phyloP scores from a whole-genome alignment of 2,113 vertebrate genomes.

The Sisor rabdophorus region DNA sequence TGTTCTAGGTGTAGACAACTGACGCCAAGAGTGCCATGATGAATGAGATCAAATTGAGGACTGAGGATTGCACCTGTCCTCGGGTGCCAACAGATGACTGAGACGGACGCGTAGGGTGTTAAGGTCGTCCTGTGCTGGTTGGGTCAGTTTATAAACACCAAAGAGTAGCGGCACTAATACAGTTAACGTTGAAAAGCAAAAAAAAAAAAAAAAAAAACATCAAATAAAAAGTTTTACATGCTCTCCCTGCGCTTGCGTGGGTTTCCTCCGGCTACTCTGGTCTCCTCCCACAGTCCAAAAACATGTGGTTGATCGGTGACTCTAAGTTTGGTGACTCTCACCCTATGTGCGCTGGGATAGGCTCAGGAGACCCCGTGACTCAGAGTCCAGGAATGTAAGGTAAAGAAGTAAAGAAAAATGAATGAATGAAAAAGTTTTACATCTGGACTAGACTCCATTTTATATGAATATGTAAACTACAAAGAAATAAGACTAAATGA shows the following conservation, averaged over 20 bases:
- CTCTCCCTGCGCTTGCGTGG: too few relatives aligned
- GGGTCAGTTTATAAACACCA: constrained; percentile 38
- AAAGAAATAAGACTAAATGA: not conserved
- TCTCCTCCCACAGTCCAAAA: too few relatives aligned
- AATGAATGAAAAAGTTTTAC: not conserved
- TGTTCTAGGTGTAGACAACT: constrained; percentile 36
- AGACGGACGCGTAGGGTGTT: constrained; percentile 36
- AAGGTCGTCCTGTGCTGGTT: constrained; percentile 49
- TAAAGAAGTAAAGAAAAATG: too few relatives aligned
- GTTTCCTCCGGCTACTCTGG: too few relatives aligned
- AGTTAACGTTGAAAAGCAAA: not conserved
- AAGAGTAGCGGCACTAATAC: constrained; percentile 16
- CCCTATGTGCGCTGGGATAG: too few relatives aligned
- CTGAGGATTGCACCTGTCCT: constrained; percentile 59
- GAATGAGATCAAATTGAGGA: constrained; percentile 52
- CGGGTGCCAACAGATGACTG: constrained; percentile 60
- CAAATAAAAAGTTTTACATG: too few relatives aligned
- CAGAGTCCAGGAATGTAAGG: too few relatives aligned
- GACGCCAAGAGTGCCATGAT: constrained; percentile 51
- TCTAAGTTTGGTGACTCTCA: too few relatives aligned
- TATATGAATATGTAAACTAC: not conserved
- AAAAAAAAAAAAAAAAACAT: too few relatives aligned
- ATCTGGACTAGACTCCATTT: not conserved
- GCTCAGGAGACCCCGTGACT: too few relatives aligned
- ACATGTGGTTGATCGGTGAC: too few relatives aligned